A percentile compares a stretch with the other conserved stretches of the same genome.
These are phyloP conservation scores for Anguilla rostrata DNA, from an alignment of 2,113 vertebrate species.

Conservation along the genomic window DNA sequence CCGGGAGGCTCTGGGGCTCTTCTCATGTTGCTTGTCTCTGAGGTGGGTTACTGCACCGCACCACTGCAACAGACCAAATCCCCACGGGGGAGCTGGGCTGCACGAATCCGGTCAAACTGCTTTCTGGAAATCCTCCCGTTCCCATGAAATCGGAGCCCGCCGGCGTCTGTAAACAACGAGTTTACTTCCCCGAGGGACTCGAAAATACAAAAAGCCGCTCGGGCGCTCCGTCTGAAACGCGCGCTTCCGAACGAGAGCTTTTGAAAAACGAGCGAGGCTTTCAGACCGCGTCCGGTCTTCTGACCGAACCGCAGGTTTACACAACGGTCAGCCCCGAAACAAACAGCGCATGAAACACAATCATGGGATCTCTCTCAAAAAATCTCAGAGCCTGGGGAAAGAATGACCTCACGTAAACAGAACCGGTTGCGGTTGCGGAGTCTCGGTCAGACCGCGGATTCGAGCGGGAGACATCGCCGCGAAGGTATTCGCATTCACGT, in stretches of 20 bases:
- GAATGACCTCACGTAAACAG: neutral
- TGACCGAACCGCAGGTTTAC: neutral
- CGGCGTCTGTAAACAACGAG: constrained; percentile 38
- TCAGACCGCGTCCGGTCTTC: neutral
- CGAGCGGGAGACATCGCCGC: neutral
- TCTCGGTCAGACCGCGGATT: neutral
- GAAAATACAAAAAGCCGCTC: constrained; percentile 22
- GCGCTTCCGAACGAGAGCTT: neutral
- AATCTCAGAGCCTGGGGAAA: neutral
- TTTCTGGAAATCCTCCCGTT: constrained; percentile 38
- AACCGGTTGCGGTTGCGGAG: neutral
- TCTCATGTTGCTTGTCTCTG: neutral
- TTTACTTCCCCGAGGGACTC: constrained; percentile 23
- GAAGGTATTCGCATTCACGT: neutral
- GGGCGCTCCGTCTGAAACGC: neutral
- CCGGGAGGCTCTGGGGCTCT: neutral
- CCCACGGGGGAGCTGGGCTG: neutral
- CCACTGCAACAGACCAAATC: neutral
- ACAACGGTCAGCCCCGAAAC: neutral
- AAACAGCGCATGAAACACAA: neutral
- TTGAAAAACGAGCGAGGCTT: neutral
- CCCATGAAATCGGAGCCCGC: constrained; percentile 43
- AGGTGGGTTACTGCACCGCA: neutral
- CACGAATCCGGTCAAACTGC: constrained; percentile 33
- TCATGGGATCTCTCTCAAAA: neutral